phyloP scores from a whole-genome alignment of 1,140 invertebrate species.

The Drosophila nasuta region DNA sequence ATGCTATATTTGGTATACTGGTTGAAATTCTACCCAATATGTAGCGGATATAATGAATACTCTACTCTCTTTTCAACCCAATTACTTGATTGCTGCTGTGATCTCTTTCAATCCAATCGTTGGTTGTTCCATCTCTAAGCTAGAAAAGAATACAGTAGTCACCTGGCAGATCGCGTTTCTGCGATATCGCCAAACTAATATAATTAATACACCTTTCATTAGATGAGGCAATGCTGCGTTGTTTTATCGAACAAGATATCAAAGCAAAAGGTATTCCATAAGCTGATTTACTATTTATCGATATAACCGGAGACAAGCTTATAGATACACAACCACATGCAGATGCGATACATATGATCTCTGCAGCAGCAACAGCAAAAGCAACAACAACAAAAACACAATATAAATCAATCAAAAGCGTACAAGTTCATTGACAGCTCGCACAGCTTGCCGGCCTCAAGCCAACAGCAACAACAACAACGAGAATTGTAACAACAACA shows the following conservation, averaged over 20 bases:
- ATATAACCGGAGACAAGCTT: slow-evolving; percentile 25
- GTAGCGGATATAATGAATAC: no score
- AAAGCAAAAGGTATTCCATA: slow-evolving; percentile 48
- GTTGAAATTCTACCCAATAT: no score
- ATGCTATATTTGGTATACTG: no score
- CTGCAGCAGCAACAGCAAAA: slow-evolving; percentile 19
- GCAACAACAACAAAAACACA: slow-evolving; percentile 56
- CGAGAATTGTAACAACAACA: slow-evolving; percentile 35
- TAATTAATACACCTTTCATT: slow-evolving; percentile 76
- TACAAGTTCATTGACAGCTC: slow-evolving; percentile 84
- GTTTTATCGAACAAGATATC: slow-evolving; percentile 55
- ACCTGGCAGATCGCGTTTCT: slow-evolving; percentile 53
- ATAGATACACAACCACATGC: slow-evolving; percentile 14
- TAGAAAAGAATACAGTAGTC: slow-evolving; percentile 25
- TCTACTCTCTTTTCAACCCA: no score
- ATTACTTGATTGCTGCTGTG: no score
- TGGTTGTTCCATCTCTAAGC: not conserved
- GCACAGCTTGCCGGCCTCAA: slow-evolving; percentile 77
- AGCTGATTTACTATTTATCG: slow-evolving; percentile 67
- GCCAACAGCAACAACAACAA: slow-evolving; percentile 37
- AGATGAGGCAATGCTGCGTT: slow-evolving; percentile 47
- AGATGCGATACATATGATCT: slow-evolving; percentile 38
- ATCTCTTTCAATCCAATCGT: not conserved
- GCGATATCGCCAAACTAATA: slow-evolving; percentile 68
- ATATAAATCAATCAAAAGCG: slow-evolving; percentile 82